phyloP scores from a whole-genome alignment of 2,113 vertebrate species.

The Aegithalos caudatus region DNA sequence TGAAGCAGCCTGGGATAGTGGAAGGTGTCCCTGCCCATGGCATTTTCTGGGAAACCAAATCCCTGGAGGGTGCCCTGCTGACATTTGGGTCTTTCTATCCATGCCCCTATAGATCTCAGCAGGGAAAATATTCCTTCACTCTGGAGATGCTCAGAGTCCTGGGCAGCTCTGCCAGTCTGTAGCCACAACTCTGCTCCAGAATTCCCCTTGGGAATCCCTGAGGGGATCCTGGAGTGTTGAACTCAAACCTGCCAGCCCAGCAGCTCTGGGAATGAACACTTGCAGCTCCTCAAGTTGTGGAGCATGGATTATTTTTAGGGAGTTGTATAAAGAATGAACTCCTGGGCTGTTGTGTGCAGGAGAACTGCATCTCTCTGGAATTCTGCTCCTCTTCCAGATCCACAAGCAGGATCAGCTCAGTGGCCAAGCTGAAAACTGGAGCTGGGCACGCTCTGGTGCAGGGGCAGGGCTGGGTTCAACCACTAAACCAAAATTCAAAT shows the following conservation, averaged over 20 bases:
- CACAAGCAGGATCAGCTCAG: rapidly evolving
- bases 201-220: rapidly evolving
- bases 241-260: neutral
- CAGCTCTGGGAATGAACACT: neutral
- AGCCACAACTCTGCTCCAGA: neutral
- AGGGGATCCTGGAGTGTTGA: neutral
- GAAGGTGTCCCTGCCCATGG: neutral
- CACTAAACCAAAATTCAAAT: neutral
- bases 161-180: neutral
- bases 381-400: neutral
- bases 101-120: neutral
- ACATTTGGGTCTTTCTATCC: neutral
- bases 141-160: neutral
- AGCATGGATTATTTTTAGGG: neutral
- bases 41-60: neutral
- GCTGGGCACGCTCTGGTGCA: rapidly evolving
- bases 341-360: neutral
- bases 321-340: neutral
- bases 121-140: neutral
- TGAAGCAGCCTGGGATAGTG: neutral
- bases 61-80: neutral
- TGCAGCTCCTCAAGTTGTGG: neutral
- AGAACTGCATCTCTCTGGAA: neutral
- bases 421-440: neutral
- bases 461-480: neutral